These are phyloP conservation scores for Vanessa atalanta DNA, from an alignment of 1,140 invertebrate species.

Conservation along the genomic window DNA sequence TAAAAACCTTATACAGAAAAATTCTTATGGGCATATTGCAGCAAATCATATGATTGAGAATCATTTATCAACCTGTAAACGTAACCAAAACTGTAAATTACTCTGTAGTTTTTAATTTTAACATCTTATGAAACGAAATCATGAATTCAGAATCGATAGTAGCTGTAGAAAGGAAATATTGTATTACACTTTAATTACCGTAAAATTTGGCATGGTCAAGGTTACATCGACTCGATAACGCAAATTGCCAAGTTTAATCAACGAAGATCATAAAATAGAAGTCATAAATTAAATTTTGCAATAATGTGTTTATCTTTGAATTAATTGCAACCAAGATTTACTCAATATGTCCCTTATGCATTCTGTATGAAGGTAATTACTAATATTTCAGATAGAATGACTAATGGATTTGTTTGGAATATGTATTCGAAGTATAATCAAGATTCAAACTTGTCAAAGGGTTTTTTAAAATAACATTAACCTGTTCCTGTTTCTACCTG, in stretches of 20 bases:
- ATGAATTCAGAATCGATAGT: constrained; percentile 49
- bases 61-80: no score
- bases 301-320: background rate
- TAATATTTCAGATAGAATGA: no score
- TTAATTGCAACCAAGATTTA: no score
- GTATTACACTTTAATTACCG: constrained; percentile 47
- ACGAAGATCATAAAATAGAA: background rate
- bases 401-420: no score
- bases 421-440: background rate
- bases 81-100: no score
- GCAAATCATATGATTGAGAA: no score
- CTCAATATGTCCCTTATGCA: no score
- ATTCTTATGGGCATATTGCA: background rate
- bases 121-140: background rate
- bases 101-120: no score
- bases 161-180: constrained; percentile 40
- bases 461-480: background rate
- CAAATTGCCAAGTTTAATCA: constrained; percentile 8
- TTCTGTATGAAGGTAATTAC: no score
- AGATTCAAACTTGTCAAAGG: background rate
- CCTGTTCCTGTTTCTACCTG: background rate
- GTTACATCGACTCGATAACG: constrained; percentile 39
- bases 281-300: background rate
- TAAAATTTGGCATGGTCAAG: constrained; percentile 59
- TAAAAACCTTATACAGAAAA: background rate